phyloP scores from a whole-genome alignment of 1,140 invertebrate genomes.

The Platorchestia sp. region DNA sequence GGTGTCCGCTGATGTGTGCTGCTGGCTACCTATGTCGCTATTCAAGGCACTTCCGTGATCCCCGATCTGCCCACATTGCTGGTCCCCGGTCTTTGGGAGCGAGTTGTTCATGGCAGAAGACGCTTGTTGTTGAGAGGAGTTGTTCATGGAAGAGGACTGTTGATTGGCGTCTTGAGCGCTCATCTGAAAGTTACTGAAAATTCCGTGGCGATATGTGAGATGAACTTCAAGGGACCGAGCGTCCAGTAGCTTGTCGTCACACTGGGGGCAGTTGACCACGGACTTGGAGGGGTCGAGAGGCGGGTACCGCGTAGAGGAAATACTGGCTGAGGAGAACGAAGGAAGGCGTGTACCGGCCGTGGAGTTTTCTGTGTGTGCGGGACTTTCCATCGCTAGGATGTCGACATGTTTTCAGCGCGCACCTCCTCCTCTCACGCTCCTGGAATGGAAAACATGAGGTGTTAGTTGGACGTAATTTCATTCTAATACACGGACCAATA shows the following conservation, averaged over 20 bases:
- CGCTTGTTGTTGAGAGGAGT: not conserved
- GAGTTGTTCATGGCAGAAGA: not conserved
- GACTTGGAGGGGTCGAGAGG: not conserved
- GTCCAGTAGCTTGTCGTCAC: not conserved
- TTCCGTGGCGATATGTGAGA: not conserved
- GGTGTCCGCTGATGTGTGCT: not conserved
- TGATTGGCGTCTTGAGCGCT: not conserved
- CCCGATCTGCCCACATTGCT: not conserved
- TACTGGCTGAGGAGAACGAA: not conserved
- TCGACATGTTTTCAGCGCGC: not conserved
- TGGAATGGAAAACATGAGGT: not conserved
- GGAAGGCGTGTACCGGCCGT: not conserved
- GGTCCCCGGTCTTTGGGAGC: not conserved
- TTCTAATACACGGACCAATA: too few species aligned
- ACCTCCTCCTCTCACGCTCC: not conserved
- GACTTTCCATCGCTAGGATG: slow-evolving; percentile 32
- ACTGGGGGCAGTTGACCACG: not conserved
- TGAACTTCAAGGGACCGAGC: not conserved
- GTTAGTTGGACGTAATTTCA: not conserved
- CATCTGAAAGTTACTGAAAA: not conserved
- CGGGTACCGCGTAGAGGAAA: not conserved
- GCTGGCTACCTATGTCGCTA: not conserved
- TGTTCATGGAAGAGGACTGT: not conserved
- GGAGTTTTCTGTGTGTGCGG: not conserved
- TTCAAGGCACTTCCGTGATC: not conserved